Evolutionary conservation across 2,113 vertebrate species (phyloP).

Genomic region (Cyanocitta stelleri): DNA sequence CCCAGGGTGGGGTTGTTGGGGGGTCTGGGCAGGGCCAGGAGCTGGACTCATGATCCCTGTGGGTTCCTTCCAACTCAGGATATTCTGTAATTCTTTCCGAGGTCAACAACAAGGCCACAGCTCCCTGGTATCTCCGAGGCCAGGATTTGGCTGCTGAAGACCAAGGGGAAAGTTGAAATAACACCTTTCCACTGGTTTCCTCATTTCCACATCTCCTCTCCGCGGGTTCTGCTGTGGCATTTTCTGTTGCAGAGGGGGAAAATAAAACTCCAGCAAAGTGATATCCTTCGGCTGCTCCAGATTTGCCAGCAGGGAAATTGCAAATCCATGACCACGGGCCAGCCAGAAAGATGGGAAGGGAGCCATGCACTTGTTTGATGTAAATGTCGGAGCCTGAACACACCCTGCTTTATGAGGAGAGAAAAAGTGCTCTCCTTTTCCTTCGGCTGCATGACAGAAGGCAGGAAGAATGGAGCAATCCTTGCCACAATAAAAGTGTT

Average conservation of each 20-base stretch:
- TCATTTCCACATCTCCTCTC: neutral
- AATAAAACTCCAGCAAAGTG: neutral
- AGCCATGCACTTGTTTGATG: conserved; percentile 18
- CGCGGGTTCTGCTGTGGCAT: rapidly evolving
- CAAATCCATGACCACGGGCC: rapidly evolving
- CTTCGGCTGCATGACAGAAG: neutral
- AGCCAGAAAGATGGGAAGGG: neutral
- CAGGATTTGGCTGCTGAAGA: neutral
- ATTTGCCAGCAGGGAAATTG: neutral
- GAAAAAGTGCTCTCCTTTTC: neutral
- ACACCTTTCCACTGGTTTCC: neutral
- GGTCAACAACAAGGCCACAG: neutral
- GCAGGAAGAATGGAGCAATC: neutral
- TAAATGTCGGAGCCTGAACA: neutral
- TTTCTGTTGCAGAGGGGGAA: neutral
- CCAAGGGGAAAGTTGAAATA: neutral
- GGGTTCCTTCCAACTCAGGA: neutral
- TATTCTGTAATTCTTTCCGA: neutral
- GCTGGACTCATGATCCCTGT: rapidly evolving
- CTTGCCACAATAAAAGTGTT: neutral
- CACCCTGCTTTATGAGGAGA: conserved; percentile 35
- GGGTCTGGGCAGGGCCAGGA: neutral
- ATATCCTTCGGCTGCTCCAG: neutral
- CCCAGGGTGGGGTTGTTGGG: neutral
- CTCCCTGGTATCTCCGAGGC: rapidly evolving